Percentiles rank a stretch among this genome's conserved stretches.
phyloP scores from a whole-genome alignment of 2,797 vertebrate genomes.

The Coccyzus lansbergi region DNA sequence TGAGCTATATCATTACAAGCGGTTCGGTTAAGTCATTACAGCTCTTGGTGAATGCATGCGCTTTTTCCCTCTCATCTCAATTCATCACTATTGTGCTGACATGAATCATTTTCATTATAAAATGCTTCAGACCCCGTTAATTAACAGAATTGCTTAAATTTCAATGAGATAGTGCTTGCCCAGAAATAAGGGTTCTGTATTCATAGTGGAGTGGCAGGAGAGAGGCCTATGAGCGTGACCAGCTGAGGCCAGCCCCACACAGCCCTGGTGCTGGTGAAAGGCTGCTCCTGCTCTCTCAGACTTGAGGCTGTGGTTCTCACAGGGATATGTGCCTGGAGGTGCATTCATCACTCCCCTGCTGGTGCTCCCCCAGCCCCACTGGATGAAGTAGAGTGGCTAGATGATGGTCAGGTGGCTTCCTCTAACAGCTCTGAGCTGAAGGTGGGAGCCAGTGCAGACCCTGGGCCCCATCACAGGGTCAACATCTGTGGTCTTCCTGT shows the following conservation, averaged over 20 bases:
- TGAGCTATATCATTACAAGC: conserved; percentile 30
- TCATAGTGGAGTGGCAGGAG: not conserved
- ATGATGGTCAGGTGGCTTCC: not conserved
- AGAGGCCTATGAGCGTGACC: not conserved
- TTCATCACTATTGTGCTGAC: conserved; percentile 67
- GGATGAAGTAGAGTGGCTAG: too few relatives aligned
- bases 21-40: conserved; percentile 61
- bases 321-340: not conserved
- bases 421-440: not conserved
- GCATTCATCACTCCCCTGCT: rapidly evolving
- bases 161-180: conserved; percentile 34
- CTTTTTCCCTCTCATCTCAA: conserved; percentile 74
- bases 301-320: not conserved
- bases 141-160: conserved; percentile 66
- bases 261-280: not conserved
- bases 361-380: not conserved
- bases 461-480: not conserved
- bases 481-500: not conserved
- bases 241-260: not conserved
- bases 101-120: conserved; percentile 67
- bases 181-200: conserved; percentile 36
- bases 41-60: conserved; percentile 57
- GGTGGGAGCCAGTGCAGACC: not conserved
- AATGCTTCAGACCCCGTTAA: conserved; percentile 62
- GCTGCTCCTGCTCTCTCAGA: not conserved